phyloP scores from a whole-genome alignment of 2,113 vertebrate genomes.

The Callipepla californica region DNA sequence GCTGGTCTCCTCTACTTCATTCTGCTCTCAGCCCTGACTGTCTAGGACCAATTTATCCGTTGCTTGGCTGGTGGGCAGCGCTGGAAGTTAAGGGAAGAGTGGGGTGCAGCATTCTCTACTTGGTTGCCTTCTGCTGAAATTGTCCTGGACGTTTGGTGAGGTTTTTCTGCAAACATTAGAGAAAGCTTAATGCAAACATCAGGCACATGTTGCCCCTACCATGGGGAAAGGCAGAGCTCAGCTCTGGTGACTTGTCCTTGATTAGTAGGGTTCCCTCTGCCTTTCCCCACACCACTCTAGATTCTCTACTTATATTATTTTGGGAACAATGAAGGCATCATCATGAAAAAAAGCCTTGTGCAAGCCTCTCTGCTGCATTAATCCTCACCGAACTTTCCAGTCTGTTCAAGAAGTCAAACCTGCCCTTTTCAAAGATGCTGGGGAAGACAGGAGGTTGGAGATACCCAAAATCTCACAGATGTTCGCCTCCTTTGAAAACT shows the following conservation, averaged over 20 bases:
- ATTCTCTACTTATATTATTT: background rate
- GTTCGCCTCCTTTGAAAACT: background rate
- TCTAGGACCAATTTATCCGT: background rate
- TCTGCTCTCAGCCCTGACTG: background rate
- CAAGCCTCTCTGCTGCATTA: background rate
- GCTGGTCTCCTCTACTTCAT: background rate
- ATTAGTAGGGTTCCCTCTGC: background rate
- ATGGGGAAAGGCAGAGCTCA: accelerated
- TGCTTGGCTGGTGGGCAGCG: background rate
- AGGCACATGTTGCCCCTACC: background rate
- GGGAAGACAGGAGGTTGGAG: background rate
- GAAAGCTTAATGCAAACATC: background rate
- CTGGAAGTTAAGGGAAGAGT: background rate
- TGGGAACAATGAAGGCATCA: background rate
- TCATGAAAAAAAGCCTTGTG: background rate
- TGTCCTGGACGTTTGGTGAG: background rate
- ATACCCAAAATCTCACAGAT: background rate
- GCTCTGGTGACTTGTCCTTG: background rate
- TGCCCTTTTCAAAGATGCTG: background rate
- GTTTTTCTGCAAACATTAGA: background rate
- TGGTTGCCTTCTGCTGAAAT: background rate
- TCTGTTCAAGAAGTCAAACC: background rate
- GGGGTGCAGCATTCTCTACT: background rate
- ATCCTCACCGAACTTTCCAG: background rate
- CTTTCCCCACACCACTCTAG: background rate